Base-by-base conservation (phyloP, 2,113 vertebrate species). In the Anthoscopus minutus region DNA sequence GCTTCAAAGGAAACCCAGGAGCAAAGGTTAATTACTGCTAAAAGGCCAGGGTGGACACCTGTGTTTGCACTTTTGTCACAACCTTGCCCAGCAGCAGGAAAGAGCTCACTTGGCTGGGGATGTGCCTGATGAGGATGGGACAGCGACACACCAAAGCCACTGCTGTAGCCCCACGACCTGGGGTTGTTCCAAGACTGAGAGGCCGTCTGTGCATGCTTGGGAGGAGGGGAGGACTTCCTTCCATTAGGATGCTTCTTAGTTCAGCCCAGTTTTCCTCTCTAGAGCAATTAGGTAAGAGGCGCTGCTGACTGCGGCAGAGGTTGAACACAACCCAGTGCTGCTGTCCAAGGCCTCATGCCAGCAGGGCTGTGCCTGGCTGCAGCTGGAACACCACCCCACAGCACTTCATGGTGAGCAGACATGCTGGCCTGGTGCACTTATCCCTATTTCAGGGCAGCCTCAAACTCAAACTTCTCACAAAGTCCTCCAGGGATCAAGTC, bases 21-120 rank as follows among this genome's bases (percentile, higher is more conserved):
- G 94, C 94, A 98, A 98, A 98, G 98, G 98, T 99, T 99, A 99
- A 99, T 99, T 99, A 97, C 98, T 98, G 94, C 98, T 98, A 96
- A 97, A 95, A 98, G 98, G 93, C 92, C 95, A 98, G 97, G 98
- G 97, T 98, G 98, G 98, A 98, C 98, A 98, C 97, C 73, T 97
- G 96, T 35, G 11, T 96, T 86, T 48, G 96, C 97, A 97, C 97
- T 97, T 96, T 96, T 84, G 97, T 97, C 97, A 98, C 98, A 97
- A 94, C 92, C 95, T 96, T 92, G 89, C 95, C 93, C 42, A 96
- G 97, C 96, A 97, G 98, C 97, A 98, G 98, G 97, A 98, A 98
- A 96, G 90, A 96, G 95, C 94, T 97, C 98, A 96, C 96, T 93
- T 98, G 98, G 98, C 61, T 28, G 93, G 95, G 91, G 95, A 96